Evolutionary conservation across 2,113 vertebrate species (phyloP).

Genomic region (Anoura caudifer): DNA sequence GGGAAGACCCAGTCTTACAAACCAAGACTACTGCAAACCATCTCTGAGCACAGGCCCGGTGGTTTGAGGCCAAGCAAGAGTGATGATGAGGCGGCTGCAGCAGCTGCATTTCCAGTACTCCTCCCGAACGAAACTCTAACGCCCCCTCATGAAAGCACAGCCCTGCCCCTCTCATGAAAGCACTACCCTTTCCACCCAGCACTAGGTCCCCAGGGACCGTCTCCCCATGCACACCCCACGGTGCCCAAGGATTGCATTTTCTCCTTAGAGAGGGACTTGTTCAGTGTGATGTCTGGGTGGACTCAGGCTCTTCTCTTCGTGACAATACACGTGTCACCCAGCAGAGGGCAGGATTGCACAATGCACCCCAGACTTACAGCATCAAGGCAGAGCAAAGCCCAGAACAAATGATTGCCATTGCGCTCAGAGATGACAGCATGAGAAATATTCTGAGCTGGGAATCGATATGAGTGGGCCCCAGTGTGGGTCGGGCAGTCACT

Average conservation of each 20-base stretch:
- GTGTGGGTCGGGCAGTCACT: neutral
- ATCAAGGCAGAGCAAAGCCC: fast-evolving
- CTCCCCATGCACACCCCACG: neutral
- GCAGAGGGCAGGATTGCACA: conserved; percentile 57
- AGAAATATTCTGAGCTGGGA: neutral
- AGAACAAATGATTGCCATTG: neutral
- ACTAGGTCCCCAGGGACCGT: neutral
- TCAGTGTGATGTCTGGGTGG: fast-evolving
- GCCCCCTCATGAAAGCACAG: fast-evolving
- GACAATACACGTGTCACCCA: neutral
- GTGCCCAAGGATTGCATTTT: neutral
- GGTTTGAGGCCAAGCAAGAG: neutral
- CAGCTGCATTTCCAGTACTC: neutral
- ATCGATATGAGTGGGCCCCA: neutral
- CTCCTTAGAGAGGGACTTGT: neutral
- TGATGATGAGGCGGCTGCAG: fast-evolving
- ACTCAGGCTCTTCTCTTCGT: fast-evolving
- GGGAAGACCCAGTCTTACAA: too few relatives aligned
- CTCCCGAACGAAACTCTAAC: neutral
- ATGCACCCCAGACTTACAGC: neutral
- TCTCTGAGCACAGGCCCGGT: neutral
- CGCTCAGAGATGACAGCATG: neutral
- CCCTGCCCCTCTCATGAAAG: neutral
- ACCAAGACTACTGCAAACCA: neutral
- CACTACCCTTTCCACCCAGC: neutral